Percentiles rank a stretch among this genome's conserved stretches.
phyloP scores from a whole-genome alignment of 2,888 invertebrate species.

The Nycteola revayana region DNA sequence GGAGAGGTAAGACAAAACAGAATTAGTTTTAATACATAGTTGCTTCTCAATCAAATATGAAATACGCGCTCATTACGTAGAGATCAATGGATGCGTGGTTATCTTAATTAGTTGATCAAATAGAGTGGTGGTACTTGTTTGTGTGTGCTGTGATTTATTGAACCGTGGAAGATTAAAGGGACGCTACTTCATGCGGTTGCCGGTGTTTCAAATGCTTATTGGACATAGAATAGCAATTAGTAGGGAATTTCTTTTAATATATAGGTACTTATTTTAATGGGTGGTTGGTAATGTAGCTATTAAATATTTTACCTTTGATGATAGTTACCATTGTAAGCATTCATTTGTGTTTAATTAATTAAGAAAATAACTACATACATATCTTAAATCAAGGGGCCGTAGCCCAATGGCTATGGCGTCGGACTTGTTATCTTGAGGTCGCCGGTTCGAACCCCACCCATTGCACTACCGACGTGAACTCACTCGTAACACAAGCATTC shows the following conservation, averaged over 20 bases:
- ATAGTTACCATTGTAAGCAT: background rate
- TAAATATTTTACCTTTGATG: constrained; percentile 15
- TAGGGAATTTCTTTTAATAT: constrained; percentile 17
- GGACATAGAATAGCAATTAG: constrained; percentile 26
- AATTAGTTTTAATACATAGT: constrained; percentile 21
- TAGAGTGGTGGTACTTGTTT: constrained; percentile 12
- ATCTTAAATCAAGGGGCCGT: no score
- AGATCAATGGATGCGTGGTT: constrained; percentile 21
- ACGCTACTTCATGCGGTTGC: constrained; percentile 22
- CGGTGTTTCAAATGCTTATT: constrained; percentile 14
- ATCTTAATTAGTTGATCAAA: background rate
- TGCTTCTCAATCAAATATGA: constrained; percentile 2
- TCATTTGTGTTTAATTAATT: no score
- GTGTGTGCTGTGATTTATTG: constrained; percentile 26
- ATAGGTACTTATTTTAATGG: constrained; percentile 19
- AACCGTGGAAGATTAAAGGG: constrained; percentile 21
- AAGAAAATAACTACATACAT: no score
- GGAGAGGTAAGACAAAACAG: constrained; percentile 6
- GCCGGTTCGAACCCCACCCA: no score
- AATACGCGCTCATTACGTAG: constrained; percentile 7
- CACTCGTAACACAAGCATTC: no score
- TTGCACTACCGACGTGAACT: no score
- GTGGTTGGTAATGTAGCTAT: constrained; percentile 10
- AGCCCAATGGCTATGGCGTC: no score
- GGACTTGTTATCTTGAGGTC: no score